Base-by-base conservation (phyloP, 2,888 invertebrate species). In the Nesidiocoris tenuis region DNA sequence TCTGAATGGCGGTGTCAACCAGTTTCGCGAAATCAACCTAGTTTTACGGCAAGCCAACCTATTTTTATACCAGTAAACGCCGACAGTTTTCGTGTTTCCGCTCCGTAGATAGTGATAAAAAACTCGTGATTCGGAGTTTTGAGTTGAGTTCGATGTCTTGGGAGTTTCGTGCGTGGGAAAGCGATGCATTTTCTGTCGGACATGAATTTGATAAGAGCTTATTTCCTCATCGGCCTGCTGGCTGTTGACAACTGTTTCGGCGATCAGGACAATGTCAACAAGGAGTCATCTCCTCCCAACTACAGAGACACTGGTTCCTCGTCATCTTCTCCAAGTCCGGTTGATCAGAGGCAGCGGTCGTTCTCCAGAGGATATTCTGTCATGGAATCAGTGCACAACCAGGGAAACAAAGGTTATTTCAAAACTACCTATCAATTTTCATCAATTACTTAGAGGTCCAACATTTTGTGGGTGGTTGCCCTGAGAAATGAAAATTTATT, bases 1-100 rank as follows among this genome's bases (percentile, higher is more conserved):
- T 71, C 71, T 71, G 71, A 71, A 71, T 71, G 71, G 71, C 71
- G 61, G 71, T 71, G 71, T 71, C 71, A 61, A 71, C 55, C 71
- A 39, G 18, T 71, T 71, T 71, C 71, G 59, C 22, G 61, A 71
- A 71, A 71, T 61, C 71, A 61, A 39, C 71, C 71, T 61, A 71
- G 61, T 61, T 71, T 61, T 61, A 22, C 54, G 22, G 61, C 39
- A 61, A 39, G 39, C 71, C 25, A 24, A 12, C 71, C 61, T 71
- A 71, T 71, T 71, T 61, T 61, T 61, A 56, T 18, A 21, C 17
- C 17, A 16, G 22, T 61, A 24, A 61, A 61, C 56, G 71, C 25
- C 61, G 71, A 71, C 61, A 71, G 61, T 71, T 61, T 59, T 21
- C 24, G 9, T 57, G 68, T 68, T 68, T 57, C 23, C 56, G 23